Base-by-base conservation (phyloP, 2,888 invertebrate species). In the Drosophila conformis region DNA sequence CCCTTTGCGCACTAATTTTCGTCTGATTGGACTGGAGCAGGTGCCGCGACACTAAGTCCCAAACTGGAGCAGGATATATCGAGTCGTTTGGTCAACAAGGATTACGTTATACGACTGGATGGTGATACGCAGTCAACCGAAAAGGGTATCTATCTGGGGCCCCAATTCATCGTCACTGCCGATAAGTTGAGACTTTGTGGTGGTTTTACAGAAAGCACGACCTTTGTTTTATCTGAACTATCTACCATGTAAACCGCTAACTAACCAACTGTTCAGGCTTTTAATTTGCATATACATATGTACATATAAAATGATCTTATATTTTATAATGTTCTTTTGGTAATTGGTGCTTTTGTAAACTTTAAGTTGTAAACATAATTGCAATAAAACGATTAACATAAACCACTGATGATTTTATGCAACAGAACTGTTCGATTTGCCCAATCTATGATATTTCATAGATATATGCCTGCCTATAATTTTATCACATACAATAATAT, bases 1-100 rank as follows among this genome's bases (percentile, higher is more conserved):
- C 85, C 96, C 96, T 56, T 33, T 87, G 18, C 95, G 96, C 81
- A 96, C 96, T 21, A 96, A 96, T 91, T 98, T 97, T 93, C 97
- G 99, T 91, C 97, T 98, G 94, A 96, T 98, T 57, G 97, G 98
- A 91, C 94, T 99, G 72, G 96, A 96, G 90, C 95, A 95, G 80
- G 95, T 96, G 65, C 21, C 21, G 21, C 21, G 21, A 21, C 90
- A 35, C 61, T 91, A 21, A 77, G 70, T 38, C 80, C 83, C 5
- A 87, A 83, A 15, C 35, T 81, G 60, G 76, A 78, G 40, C 51
- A 72, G 36, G 87, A 90, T 48, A 79, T 89, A 49, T 31, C 83
- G 0, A 81, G 70, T 11, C 78, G 83, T 25, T 72, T 92, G 60
- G 77, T 92, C 40, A 92, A 92, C 64, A 93, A 95, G 93, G 94